Evolutionary conservation across 2,113 vertebrate genomes (phyloP).

Genomic region (Cyprinus carpio): DNA sequence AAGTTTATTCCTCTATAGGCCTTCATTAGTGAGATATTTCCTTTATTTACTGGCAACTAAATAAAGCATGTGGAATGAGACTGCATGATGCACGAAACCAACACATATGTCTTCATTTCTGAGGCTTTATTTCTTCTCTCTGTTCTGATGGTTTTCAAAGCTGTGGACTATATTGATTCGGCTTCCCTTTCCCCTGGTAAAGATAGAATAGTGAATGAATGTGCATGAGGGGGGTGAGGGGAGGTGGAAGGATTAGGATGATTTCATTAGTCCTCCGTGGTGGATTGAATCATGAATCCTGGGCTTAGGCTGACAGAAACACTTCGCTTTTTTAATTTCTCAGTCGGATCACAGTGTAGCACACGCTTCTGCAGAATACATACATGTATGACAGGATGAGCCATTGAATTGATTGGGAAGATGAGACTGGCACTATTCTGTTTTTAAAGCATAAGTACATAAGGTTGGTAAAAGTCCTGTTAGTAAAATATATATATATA

Average conservation of each 20-base stretch:
- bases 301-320: constrained; percentile 61
- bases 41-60: constrained; percentile 31
- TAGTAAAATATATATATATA: no score
- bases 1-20: constrained; percentile 50
- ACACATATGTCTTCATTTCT: constrained; percentile 58
- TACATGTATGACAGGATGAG: constrained; percentile 26
- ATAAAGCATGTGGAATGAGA: constrained; percentile 54
- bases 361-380: constrained; percentile 20
- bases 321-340: constrained; percentile 48
- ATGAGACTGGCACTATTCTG: neutral
- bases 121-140: constrained; percentile 41
- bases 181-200: constrained; percentile 65
- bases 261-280: constrained; percentile 72
- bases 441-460: neutral
- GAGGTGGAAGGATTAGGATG: constrained; percentile 66
- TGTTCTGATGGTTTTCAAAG: constrained; percentile 45
- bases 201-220: constrained; percentile 72
- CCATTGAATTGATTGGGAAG: neutral
- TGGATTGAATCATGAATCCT: constrained; percentile 66
- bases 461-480: neutral
- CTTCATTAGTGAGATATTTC: constrained; percentile 52
- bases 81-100: constrained; percentile 8
- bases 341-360: constrained; percentile 40
- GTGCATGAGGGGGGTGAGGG: constrained; percentile 54
- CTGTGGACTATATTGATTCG: constrained; percentile 69